Evolutionary conservation across 2,888 invertebrate species (phyloP).

Genomic region (Pristionchus fissidentatus): DNA sequence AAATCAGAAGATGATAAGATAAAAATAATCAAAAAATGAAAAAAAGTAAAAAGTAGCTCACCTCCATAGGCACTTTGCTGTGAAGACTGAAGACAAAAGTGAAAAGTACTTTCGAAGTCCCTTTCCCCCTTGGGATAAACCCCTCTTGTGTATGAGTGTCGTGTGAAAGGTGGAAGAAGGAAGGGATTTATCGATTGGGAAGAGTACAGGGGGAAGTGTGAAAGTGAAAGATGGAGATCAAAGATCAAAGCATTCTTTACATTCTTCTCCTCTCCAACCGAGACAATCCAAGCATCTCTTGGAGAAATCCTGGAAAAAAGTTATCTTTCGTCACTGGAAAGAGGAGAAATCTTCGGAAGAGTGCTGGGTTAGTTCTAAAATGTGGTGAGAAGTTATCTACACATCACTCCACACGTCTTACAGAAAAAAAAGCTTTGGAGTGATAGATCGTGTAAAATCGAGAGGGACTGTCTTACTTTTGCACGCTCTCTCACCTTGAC

Average conservation of each 20-base stretch:
- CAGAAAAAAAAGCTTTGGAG: not conserved
- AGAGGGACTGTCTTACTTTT: no score
- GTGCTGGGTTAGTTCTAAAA: no score
- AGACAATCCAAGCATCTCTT: conserved; percentile 66
- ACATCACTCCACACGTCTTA: not conserved
- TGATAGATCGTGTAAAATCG: no score
- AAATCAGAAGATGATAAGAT: not conserved
- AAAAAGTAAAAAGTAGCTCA: not conserved
- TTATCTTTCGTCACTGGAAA: not conserved
- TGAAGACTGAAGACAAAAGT: no score
- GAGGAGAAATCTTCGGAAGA: no score
- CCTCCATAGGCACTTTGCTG: conserved; percentile 19
- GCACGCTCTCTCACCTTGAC: no score
- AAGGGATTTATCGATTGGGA: conserved; percentile 13
- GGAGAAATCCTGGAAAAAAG: not conserved
- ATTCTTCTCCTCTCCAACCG: conserved; percentile 65
- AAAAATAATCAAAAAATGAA: not conserved
- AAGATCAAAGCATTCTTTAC: conserved; percentile 69
- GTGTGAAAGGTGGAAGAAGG: conserved; percentile 13
- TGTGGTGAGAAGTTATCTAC: no score
- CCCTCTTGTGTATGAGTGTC: not conserved
- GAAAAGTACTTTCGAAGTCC: not conserved
- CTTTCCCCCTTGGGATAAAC: not conserved
- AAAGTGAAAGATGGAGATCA: conserved; percentile 51
- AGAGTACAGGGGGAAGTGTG: not conserved